Evolutionary conservation across 2,797 vertebrate species (phyloP).

Genomic region (Emys orbicularis): DNA sequence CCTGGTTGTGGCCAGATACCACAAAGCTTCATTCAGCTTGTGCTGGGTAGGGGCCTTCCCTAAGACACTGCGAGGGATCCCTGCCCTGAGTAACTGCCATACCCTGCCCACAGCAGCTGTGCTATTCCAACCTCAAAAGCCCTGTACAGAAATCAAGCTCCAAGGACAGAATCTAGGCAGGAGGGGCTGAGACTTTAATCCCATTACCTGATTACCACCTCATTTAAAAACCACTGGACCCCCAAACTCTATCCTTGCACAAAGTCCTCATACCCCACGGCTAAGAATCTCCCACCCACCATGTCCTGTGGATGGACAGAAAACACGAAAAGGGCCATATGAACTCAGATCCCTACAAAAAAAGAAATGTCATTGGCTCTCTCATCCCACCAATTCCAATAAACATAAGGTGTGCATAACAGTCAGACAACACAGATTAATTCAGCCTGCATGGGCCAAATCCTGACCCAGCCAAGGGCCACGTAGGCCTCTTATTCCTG

Average conservation of each 20-base stretch:
- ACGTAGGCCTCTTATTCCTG: neutral
- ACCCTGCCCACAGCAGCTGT: neutral
- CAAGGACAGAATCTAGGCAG: neutral
- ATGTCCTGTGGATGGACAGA: neutral
- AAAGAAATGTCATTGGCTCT: neutral
- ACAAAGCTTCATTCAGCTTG: neutral
- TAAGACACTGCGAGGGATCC: too few relatives aligned
- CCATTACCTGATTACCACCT: neutral
- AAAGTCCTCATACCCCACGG: neutral
- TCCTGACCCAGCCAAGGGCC: too few relatives aligned
- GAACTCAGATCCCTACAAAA: neutral
- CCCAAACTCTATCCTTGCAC: neutral
- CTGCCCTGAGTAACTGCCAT: neutral
- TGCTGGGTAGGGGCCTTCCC: neutral
- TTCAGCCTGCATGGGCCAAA: neutral
- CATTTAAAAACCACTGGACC: neutral
- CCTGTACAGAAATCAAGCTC: neutral
- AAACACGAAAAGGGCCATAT: neutral
- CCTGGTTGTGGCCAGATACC: too few relatives aligned
- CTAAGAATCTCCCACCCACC: neutral
- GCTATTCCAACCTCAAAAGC: neutral
- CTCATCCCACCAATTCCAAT: neutral
- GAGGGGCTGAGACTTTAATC: neutral
- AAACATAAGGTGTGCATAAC: neutral
- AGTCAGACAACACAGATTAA: neutral